Evolutionary conservation across 1,140 invertebrate genomes (phyloP).

Genomic region (Drosophila seguyi): DNA sequence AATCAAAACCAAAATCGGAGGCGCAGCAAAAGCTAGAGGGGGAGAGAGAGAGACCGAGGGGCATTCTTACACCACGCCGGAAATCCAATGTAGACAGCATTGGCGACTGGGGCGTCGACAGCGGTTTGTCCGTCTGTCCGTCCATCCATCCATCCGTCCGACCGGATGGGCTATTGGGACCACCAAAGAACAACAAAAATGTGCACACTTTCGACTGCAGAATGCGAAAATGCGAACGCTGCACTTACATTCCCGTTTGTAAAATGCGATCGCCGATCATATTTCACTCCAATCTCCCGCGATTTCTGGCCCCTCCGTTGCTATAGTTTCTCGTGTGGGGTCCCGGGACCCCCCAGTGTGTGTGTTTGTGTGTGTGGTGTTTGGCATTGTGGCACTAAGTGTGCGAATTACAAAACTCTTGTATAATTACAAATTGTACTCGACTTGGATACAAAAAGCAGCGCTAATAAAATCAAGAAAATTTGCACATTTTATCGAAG

Average conservation of each 20-base stretch:
- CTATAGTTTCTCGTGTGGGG: conserved; percentile 42
- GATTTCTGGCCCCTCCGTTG: conserved; percentile 15
- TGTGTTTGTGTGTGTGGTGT: neutral
- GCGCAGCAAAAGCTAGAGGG: conserved; percentile 44
- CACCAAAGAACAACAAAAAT: conserved; percentile 74
- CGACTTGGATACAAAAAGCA: conserved; percentile 62
- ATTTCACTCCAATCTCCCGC: conserved; percentile 64
- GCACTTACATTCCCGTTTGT: conserved; percentile 73
- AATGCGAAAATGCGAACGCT: conserved; percentile 56
- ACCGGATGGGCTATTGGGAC: conserved; percentile 82
- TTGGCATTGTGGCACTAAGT: conserved; percentile 1
- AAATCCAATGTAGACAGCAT: conserved; percentile 79
- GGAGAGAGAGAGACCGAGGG: conserved; percentile 39
- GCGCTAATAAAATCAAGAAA: conserved; percentile 53
- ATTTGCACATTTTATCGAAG: conserved; percentile 27
- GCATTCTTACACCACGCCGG: conserved; percentile 81
- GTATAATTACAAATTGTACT: conserved; percentile 74
- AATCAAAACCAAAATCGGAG: conserved; percentile 23
- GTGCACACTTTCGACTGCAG: conserved; percentile 62
- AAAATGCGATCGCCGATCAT: conserved; percentile 79
- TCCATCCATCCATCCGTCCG: conserved; percentile 18
- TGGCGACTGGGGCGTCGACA: conserved; percentile 79
- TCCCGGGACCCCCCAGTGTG: conserved; percentile 59
- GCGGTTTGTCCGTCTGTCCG: conserved; percentile 22
- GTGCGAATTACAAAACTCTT: conserved; percentile 61